Evolutionary conservation across 2,113 vertebrate species (phyloP).

Genomic region (Cynopterus brachyotis): DNA sequence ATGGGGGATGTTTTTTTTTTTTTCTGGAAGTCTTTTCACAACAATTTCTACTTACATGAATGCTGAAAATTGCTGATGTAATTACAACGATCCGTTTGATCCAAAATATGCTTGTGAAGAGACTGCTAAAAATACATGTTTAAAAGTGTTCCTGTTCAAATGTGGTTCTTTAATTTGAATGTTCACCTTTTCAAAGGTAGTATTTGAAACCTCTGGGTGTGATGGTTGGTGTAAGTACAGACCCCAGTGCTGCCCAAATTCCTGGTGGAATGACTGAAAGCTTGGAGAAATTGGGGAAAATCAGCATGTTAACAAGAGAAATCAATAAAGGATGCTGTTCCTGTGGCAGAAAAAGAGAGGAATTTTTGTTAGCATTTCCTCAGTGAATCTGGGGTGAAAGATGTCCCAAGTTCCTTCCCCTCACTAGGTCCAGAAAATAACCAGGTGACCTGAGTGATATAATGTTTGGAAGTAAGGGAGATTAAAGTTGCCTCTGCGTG

Average conservation of each 20-base stretch:
- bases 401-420: not conserved
- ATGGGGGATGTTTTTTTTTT: not conserved
- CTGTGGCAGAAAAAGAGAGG: not conserved
- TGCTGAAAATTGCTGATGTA: constrained; percentile 37
- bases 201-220: not conserved
- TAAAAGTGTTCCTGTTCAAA: constrained; percentile 26
- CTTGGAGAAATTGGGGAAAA: not conserved
- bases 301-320: not conserved
- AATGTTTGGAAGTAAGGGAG: not conserved
- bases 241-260: not conserved
- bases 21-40: constrained; percentile 17
- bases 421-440: not conserved
- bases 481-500: not conserved
- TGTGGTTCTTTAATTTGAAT: not conserved
- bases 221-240: not conserved
- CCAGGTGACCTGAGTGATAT: not conserved
- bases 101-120: constrained; percentile 30
- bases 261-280: not conserved
- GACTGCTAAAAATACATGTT: constrained; percentile 30
- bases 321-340: not conserved
- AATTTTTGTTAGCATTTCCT: not conserved
- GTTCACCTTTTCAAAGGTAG: not conserved
- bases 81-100: constrained; percentile 42
- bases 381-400: not conserved
- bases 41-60: not conserved